phyloP scores from a whole-genome alignment of 2,888 invertebrate species.

The Lasioglossum malachurum region DNA sequence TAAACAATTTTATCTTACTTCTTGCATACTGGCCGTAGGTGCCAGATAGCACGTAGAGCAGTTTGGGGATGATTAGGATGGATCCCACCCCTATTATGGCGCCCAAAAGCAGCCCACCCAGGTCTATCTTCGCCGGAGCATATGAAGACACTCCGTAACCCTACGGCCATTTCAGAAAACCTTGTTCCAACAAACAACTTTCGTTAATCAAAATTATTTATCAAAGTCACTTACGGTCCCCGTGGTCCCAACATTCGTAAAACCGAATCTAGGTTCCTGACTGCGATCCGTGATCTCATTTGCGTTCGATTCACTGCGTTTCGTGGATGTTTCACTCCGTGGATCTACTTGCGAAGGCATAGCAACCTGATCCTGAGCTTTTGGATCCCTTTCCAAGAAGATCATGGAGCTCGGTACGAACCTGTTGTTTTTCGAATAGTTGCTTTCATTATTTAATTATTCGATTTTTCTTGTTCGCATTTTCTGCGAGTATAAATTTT shows the following conservation, averaged over 20 bases:
- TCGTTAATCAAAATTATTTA: neutral
- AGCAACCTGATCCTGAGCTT: conserved; percentile 80
- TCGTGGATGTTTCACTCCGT: conserved; percentile 69
- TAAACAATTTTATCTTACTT: conserved; percentile 86
- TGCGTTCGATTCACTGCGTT: conserved; percentile 64
- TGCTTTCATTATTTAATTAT: neutral
- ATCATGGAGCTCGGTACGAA: conserved; percentile 85
- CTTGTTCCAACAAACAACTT: neutral
- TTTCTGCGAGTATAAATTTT: neutral
- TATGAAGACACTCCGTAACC: conserved; percentile 87
- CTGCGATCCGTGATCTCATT: conserved; percentile 76
- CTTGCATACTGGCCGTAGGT: conserved; percentile 89
- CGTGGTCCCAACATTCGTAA: conserved; percentile 82
- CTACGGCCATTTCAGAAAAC: conserved; percentile 56
- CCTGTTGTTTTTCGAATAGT: conserved; percentile 65
- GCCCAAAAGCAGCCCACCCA: conserved; percentile 93
- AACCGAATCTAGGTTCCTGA: conserved; percentile 84
- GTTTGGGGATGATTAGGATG: conserved; percentile 91
- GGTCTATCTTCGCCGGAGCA: conserved; percentile 91
- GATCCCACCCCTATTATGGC: conserved; percentile 93
- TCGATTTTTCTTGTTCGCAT: too few species aligned
- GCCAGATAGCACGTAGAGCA: conserved; percentile 90
- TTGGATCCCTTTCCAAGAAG: conserved; percentile 77
- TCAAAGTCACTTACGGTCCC: conserved; percentile 77
- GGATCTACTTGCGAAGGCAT: conserved; percentile 73